phyloP scores from a whole-genome alignment of 1,140 invertebrate genomes.

The Macrobrachium rosenbergii region DNA sequence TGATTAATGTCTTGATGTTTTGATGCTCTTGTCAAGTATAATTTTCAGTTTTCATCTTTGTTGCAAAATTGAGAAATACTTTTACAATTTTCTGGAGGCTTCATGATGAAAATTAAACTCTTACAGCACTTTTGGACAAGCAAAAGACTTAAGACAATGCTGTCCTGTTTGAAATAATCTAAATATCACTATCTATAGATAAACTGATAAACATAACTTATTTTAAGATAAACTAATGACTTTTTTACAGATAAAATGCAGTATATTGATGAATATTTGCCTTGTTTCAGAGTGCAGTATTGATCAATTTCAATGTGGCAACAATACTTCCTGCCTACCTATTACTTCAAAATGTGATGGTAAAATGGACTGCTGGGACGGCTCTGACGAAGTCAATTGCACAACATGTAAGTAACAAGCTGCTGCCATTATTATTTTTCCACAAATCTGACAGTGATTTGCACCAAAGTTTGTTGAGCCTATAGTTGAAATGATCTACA shows the following conservation, averaged over 20 bases:
- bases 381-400: slow-evolving; percentile 84
- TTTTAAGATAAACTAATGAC: background rate
- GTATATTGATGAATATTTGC: background rate
- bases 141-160: background rate
- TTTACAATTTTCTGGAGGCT: too few species aligned
- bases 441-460: slow-evolving; percentile 16
- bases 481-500: slow-evolving; percentile 1
- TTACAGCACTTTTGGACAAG: background rate
- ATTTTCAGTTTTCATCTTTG: too few species aligned
- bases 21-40: too few species aligned
- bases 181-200: background rate
- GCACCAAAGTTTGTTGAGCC: slow-evolving; percentile 37
- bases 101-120: too few species aligned
- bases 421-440: background rate
- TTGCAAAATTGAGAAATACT: too few species aligned
- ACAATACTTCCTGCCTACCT: slow-evolving; percentile 81
- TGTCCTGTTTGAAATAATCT: background rate
- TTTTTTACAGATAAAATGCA: background rate
- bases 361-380: slow-evolving; percentile 82
- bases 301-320: slow-evolving; percentile 83
- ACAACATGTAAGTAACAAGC: slow-evolving; percentile 73
- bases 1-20: too few species aligned
- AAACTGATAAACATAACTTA: background rate
- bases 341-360: slow-evolving; percentile 82
- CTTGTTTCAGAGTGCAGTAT: slow-evolving; percentile 76